Evolutionary conservation across 1,140 invertebrate species (phyloP).

Genomic region (fruit fly (Drosophila melanogaster)): Release_6_plus_ISO1_MT NT_033777.3:4427501-4428000

Average conservation of each 20-base stretch:
- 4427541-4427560: background rate
- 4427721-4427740: background rate
- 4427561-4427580: background rate
- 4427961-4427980: slow-evolving; percentile 10
- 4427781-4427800: too few species aligned
- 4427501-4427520: background rate
- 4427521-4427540: background rate
- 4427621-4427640: background rate
- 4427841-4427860: background rate
- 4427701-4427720: background rate
- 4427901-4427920: slow-evolving; percentile 27
- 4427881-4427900: slow-evolving; percentile 50
- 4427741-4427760: background rate
- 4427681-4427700: background rate
- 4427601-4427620: background rate
- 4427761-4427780: background rate
- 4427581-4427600: background rate
- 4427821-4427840: too few species aligned
- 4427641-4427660: slow-evolving; percentile 9
- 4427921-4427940: slow-evolving; percentile 15
- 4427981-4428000: slow-evolving; percentile 28
- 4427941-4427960: slow-evolving; percentile 7
- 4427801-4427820: too few species aligned
- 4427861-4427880: slow-evolving; percentile 40
- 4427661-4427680: slow-evolving; percentile 11